A percentile compares a stretch with the other conserved stretches of the same genome.
Evolutionary conservation across 2,888 invertebrate species (phyloP).

Genomic region (Elmis aenea): DNA sequence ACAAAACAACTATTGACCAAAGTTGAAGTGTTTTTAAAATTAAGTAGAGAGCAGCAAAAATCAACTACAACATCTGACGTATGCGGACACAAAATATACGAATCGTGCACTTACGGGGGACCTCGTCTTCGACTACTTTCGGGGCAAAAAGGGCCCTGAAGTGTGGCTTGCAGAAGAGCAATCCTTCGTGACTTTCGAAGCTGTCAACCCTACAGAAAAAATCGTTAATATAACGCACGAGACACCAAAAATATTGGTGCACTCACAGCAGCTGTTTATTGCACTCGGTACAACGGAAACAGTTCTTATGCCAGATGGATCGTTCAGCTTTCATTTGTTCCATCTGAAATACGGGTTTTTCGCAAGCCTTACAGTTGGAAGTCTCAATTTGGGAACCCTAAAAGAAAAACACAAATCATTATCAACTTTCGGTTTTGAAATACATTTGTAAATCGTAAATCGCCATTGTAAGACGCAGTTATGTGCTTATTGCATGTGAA

Average conservation of each 20-base stretch:
- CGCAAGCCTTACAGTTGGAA: slow-evolving; percentile 75
- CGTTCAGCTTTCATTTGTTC: slow-evolving; percentile 92
- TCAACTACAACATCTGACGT: too few species aligned
- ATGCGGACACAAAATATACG: too few species aligned
- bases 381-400: slow-evolving; percentile 51
- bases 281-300: slow-evolving; percentile 92
- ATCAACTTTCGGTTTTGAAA: too few species aligned
- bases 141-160: slow-evolving; percentile 90
- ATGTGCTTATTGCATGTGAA: too few species aligned
- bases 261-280: slow-evolving; percentile 84
- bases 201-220: slow-evolving; percentile 72
- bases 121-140: slow-evolving; percentile 75
- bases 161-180: slow-evolving; percentile 87
- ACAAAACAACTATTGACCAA: too few species aligned
- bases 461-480: too few species aligned
- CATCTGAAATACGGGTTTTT: slow-evolving; percentile 92
- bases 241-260: neutral
- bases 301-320: slow-evolving; percentile 87
- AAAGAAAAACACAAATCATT: slow-evolving; percentile 22
- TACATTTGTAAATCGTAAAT: too few species aligned
- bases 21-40: too few species aligned
- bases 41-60: too few species aligned
- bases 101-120: slow-evolving; percentile 61
- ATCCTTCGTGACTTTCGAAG: slow-evolving; percentile 87
- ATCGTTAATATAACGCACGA: slow-evolving; percentile 5